Percentiles rank a stretch among this genome's conserved stretches.
Evolutionary conservation across 2,797 vertebrate genomes (phyloP).

Genomic region (Sebastes melanostomus): DNA sequence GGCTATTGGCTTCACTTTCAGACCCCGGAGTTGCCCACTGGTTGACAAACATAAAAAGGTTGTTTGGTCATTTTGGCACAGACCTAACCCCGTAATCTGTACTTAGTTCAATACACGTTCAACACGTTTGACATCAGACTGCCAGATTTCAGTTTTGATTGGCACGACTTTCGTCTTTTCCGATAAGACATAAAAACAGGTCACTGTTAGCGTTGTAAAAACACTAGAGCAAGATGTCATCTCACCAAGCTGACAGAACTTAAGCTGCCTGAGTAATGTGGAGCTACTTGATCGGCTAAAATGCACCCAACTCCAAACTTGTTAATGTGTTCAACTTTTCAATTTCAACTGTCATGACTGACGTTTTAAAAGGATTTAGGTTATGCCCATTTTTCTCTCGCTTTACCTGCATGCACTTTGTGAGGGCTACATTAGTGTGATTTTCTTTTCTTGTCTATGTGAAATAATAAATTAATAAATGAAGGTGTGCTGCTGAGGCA

Average conservation of each 20-base stretch:
- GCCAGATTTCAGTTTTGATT: not conserved
- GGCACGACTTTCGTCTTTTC: not conserved
- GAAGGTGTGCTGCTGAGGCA: not conserved
- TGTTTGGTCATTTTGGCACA: not conserved
- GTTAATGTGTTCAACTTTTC: not conserved
- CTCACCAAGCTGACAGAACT: not conserved
- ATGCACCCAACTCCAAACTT: not conserved
- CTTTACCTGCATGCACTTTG: not conserved
- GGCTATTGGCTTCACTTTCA: no score
- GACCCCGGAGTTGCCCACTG: no score
- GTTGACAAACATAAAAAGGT: no score
- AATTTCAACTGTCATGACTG: not conserved
- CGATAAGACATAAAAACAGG: not conserved
- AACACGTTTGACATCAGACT: not conserved
- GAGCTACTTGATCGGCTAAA: not conserved
- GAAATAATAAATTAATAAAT: not conserved
- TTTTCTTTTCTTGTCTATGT: not conserved
- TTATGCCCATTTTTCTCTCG: not conserved
- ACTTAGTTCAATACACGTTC: not conserved
- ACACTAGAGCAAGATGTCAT: not conserved
- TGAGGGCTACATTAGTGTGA: not conserved
- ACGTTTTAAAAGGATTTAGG: not conserved
- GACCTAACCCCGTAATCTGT: not conserved
- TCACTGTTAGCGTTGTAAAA: not conserved
- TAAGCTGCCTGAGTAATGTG: not conserved